These are phyloP conservation scores for Leptoclinus maculatus DNA, from an alignment of 2,797 vertebrate genomes.

Conservation along the genomic window DNA sequence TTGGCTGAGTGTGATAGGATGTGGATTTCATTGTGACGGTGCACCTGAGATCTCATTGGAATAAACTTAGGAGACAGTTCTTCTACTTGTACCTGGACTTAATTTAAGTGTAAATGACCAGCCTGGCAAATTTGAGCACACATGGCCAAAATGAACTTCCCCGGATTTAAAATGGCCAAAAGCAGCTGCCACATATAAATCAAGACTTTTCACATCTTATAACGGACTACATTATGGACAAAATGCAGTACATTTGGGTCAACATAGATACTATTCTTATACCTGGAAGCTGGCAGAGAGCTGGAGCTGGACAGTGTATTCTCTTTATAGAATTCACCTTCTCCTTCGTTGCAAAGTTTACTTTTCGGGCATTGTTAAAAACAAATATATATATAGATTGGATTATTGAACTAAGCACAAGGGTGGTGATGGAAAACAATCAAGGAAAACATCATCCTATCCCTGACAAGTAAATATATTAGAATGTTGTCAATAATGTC, in stretches of 20 bases:
- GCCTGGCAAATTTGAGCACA: constrained; percentile 6
- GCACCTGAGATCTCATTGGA: constrained; percentile 59
- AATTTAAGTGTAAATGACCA: constrained; percentile 21
- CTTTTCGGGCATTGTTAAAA: background rate
- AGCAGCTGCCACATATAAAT: constrained; percentile 7
- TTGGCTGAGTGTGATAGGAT: constrained; percentile 28
- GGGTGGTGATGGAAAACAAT: background rate
- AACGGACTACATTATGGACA: background rate
- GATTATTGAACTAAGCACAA: background rate
- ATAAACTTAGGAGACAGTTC: constrained; percentile 26
- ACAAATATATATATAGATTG: background rate
- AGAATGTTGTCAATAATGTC: background rate
- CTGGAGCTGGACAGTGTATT: background rate
- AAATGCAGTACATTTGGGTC: background rate
- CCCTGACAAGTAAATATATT: background rate
- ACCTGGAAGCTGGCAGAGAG: constrained; percentile 2
- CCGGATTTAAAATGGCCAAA: background rate
- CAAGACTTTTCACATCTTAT: background rate
- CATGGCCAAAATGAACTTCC: background rate
- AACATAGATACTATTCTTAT: background rate
- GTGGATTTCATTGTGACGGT: constrained; percentile 42
- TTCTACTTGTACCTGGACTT: constrained; percentile 20
- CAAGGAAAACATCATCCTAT: background rate
- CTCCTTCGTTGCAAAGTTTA: background rate
- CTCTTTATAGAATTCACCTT: no score